Evolutionary conservation across 2,113 vertebrate species (phyloP).

Genomic region (Crotalus helleri): DNA sequence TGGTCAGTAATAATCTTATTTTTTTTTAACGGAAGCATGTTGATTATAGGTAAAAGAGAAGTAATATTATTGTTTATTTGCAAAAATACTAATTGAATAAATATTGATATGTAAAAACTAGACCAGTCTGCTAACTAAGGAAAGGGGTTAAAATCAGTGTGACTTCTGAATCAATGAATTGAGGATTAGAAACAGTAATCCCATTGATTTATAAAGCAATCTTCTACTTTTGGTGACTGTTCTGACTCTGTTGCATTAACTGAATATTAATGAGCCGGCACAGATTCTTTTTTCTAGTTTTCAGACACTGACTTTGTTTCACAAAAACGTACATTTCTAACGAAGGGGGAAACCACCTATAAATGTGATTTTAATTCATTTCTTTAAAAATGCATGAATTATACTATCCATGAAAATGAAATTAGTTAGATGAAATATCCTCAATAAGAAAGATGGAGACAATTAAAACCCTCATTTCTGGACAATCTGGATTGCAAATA

Average conservation of each 20-base stretch:
- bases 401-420: not conserved
- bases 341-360: not conserved
- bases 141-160: not conserved
- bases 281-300: not conserved
- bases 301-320: not conserved
- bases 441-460: not conserved
- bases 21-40: conserved; percentile 2
- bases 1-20: not conserved
- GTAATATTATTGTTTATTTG: not conserved
- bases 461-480: not conserved
- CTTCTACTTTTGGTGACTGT: not conserved
- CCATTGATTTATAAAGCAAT: not conserved
- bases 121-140: conserved; percentile 1
- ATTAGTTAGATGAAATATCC: not conserved
- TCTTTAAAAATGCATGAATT: not conserved
- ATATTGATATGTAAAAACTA: not conserved
- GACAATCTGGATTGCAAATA: not conserved
- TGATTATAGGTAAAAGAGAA: conserved; percentile 31
- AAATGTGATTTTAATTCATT: not conserved
- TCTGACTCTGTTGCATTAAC: not conserved
- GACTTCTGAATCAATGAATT: not conserved
- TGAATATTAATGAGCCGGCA: not conserved
- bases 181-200: not conserved
- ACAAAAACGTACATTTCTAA: not conserved
- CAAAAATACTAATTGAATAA: not conserved